phyloP scores from a whole-genome alignment of 2,113 vertebrate genomes.

The Clarias macrocephalus region DNA sequence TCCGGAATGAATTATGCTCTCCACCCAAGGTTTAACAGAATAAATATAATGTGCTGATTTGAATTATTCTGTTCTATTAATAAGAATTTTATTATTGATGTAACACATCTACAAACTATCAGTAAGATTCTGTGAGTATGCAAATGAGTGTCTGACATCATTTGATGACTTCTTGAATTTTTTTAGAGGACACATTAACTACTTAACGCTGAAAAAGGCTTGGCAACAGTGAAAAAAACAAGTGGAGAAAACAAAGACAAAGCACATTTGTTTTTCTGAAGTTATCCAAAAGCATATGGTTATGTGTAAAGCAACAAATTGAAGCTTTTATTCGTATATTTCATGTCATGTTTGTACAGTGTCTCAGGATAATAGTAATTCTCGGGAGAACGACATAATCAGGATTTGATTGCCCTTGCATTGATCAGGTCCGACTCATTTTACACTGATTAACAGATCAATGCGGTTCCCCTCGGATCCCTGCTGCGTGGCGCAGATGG shows the following conservation, averaged over 20 bases:
- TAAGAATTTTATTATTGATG: not conserved
- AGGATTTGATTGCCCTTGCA: not conserved
- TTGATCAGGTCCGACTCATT: not conserved
- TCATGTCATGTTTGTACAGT: not conserved
- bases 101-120: not conserved
- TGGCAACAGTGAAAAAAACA: not conserved
- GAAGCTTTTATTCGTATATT: not conserved
- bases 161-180: not conserved
- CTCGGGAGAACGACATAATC: not conserved
- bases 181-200: not conserved
- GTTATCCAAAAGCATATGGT: not conserved
- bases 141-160: not conserved
- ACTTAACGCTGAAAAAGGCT: not conserved
- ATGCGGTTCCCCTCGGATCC: not conserved
- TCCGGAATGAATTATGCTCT: no score
- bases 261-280: not conserved
- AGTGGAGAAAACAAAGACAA: not conserved
- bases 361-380: not conserved
- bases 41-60: not conserved
- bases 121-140: not conserved
- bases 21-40: no score
- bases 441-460: slow-evolving; percentile 12
- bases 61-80: not conserved
- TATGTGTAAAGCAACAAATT: no score
- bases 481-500: not conserved